These are phyloP conservation scores for Zaprionus lachaisei DNA, from an alignment of 1,140 invertebrate species.

Conservation along the genomic window DNA sequence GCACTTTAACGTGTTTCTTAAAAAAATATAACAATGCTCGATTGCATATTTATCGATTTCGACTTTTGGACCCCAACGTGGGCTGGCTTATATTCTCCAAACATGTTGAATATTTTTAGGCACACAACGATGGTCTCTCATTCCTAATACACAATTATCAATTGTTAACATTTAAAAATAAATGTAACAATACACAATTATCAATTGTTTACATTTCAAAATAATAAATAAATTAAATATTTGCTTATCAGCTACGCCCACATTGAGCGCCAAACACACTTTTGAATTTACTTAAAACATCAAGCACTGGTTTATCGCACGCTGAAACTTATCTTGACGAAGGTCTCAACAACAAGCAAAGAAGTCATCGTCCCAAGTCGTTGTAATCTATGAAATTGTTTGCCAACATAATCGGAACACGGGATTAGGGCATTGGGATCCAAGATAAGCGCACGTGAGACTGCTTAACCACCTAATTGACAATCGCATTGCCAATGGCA, in stretches of 20 bases:
- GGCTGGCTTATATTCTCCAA: no score
- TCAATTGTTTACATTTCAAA: no score
- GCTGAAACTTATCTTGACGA: not conserved
- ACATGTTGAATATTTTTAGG: no score
- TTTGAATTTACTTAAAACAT: not conserved
- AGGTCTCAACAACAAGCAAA: not conserved
- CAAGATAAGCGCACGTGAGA: constrained; percentile 4
- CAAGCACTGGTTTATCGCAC: not conserved
- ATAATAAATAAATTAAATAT: no score
- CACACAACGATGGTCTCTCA: no score
- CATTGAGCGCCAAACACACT: no score
- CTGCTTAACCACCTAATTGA: constrained; percentile 59
- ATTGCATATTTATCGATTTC: not conserved
- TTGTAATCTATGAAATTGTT: constrained; percentile 29
- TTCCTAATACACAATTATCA: no score
- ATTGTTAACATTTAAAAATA: no score
- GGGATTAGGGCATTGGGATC: constrained; percentile 8
- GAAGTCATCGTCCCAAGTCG: not conserved
- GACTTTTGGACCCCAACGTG: not conserved
- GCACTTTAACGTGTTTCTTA: not conserved
- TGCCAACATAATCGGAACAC: constrained; percentile 7
- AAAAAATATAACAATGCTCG: not conserved
- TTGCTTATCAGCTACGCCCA: no score
- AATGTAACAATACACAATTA: no score
- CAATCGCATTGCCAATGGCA: constrained; percentile 60